Percentiles rank a stretch among this genome's conserved stretches.
These are phyloP conservation scores for Leptarthrus brevirostris DNA, from an alignment of 2,888 invertebrate genomes.

Conservation along the genomic window DNA sequence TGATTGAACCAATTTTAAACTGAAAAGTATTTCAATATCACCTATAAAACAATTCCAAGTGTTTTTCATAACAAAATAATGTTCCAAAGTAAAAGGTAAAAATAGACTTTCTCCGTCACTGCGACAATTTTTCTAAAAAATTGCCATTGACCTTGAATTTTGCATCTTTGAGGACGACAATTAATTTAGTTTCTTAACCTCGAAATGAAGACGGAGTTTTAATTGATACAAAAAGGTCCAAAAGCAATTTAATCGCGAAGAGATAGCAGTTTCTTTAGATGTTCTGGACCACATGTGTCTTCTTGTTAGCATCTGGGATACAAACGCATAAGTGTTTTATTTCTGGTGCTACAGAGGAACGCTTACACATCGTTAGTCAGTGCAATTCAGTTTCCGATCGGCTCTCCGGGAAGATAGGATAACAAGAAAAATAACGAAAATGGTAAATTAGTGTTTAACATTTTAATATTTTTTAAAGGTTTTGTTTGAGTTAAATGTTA, in stretches of 20 bases:
- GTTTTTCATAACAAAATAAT: no score
- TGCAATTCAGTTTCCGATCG: neutral
- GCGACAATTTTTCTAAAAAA: neutral
- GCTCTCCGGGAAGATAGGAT: neutral
- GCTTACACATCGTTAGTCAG: no score
- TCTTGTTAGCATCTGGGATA: slow-evolving; percentile 12
- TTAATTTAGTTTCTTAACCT: slow-evolving; percentile 31
- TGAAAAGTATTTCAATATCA: no score
- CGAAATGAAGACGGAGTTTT: neutral
- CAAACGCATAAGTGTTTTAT: slow-evolving; percentile 7
- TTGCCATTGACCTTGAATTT: slow-evolving; percentile 30
- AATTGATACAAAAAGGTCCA: slow-evolving; percentile 18
- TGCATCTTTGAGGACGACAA: neutral
- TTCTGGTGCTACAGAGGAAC: neutral
- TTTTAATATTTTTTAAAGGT: no score
- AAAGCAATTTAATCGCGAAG: neutral
- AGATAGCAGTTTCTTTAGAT: neutral
- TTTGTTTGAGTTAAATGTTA: no score
- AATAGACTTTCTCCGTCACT: slow-evolving; percentile 7
- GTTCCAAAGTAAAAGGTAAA: no score
- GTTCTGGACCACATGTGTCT: neutral
- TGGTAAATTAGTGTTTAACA: no score
- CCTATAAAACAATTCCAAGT: no score
- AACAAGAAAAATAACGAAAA: neutral
- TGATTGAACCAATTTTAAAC: no score